Conservation (phyloP, 2,888 invertebrate genomes). For the Agonopterix alstromeriana region DNA sequence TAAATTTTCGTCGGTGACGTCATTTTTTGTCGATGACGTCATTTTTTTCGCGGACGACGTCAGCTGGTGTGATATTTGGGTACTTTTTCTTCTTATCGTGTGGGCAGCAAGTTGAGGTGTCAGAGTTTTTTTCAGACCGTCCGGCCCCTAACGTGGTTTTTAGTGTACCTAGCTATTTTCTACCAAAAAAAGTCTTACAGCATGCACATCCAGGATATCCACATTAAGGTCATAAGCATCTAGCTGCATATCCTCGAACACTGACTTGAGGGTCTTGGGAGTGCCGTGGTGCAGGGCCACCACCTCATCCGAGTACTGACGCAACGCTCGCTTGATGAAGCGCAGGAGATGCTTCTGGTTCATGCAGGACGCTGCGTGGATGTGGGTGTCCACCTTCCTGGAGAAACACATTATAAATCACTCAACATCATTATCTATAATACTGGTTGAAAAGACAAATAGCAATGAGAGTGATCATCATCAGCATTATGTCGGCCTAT, state of each 20-base stretch:
- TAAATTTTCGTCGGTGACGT: too few relatives aligned
- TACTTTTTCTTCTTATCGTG: too few relatives aligned
- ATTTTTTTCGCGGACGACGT: too few relatives aligned
- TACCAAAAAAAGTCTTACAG: constrained; percentile 75
- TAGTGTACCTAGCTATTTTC: too few relatives aligned
- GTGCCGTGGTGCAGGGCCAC: constrained; percentile 60
- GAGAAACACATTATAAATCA: not conserved
- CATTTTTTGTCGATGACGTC: too few relatives aligned
- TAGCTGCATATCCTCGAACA: constrained; percentile 95
- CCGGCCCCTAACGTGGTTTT: too few relatives aligned
- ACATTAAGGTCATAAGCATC: constrained; percentile 98
- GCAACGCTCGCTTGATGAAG: constrained; percentile 97
- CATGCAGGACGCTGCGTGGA: constrained; percentile 99
- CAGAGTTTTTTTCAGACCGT: too few relatives aligned
- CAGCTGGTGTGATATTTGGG: too few relatives aligned
- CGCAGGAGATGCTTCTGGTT: constrained; percentile 98
- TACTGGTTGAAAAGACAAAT: too few relatives aligned
- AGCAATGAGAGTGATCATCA: too few relatives aligned
- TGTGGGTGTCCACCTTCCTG: constrained; percentile 96
- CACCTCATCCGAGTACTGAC: constrained; percentile 86
- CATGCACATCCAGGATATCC: constrained; percentile 98
- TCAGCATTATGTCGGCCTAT: too few relatives aligned
- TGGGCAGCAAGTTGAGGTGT: too few relatives aligned
- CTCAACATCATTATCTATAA: not conserved
- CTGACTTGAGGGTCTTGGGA: constrained; percentile 90